Percentiles rank a stretch among this genome's conserved stretches.
These are phyloP conservation scores for Acanthoscelides obtectus DNA, from an alignment of 2,888 invertebrate genomes.

Conservation along the genomic window DNA sequence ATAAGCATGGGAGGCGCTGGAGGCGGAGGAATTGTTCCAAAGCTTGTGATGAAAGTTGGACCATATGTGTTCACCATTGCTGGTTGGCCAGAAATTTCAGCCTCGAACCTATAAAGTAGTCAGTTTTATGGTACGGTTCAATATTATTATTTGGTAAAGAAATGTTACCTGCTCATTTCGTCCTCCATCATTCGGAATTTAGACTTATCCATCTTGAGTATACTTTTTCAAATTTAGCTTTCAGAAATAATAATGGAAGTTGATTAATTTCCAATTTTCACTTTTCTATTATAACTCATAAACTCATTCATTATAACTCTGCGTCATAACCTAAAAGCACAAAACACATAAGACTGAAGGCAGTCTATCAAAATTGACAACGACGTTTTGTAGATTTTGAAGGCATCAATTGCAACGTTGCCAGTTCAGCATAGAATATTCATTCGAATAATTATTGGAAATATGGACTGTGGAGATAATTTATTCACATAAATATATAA, in stretches of 20 bases:
- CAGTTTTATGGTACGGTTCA: background rate
- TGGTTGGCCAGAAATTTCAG: conserved; percentile 72
- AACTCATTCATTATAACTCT: too few relatives aligned
- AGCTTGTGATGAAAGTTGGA: conserved; percentile 41
- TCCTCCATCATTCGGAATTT: conserved; percentile 82
- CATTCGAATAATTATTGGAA: too few relatives aligned
- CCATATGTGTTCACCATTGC: conserved; percentile 64
- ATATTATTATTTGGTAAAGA: background rate
- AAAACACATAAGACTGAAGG: too few relatives aligned
- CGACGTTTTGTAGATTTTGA: too few relatives aligned
- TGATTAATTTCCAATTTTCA: too few relatives aligned
- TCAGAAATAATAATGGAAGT: too few relatives aligned
- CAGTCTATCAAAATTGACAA: too few relatives aligned
- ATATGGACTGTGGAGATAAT: too few relatives aligned
- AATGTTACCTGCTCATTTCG: conserved; percentile 76
- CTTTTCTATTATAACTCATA: too few relatives aligned
- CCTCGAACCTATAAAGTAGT: conserved; percentile 68
- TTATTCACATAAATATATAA: too few relatives aligned
- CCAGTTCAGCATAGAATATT: background rate
- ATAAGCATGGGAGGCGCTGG: conserved; percentile 65
- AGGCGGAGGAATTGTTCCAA: conserved; percentile 62
- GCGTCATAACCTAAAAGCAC: too few relatives aligned
- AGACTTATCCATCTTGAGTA: conserved; percentile 17
- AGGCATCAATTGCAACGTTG: background rate
- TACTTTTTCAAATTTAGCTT: background rate